Base-by-base conservation (phyloP, 2,113 vertebrate species). In the Camelus bactrianus region DNA sequence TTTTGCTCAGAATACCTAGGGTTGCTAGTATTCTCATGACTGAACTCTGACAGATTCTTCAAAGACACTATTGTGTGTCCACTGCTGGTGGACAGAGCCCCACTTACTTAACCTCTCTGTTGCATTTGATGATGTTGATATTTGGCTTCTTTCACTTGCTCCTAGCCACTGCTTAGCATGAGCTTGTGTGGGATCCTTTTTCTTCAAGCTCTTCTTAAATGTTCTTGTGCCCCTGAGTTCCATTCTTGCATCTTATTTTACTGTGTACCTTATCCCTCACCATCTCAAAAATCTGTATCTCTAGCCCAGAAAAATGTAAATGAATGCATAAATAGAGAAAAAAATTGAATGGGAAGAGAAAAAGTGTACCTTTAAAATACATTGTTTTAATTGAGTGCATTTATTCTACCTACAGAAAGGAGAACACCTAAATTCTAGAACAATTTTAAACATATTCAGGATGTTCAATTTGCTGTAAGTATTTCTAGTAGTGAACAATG, bases 301-400 rank as follows among this genome's bases (percentile, higher is more conserved):
- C 12, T 84, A 12, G 0, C 11, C 38, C 54, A 60, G 46, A 73
- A 50, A 92, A 20, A 17, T 15, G n/a, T 58, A 50, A 92, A 81
- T 89, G 77, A 70, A 84, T 77, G 26, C 52, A 46, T 84, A 89
- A 69, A 76, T 28, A 83, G 70, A 58, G 64, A 89, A 85, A 67
- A 56, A 38, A 76, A 28, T 16, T 38, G 16, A 86, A 89, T 84
- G 24, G 12, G 5, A 28, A 75, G 32, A 82, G 22, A 70, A 69
- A 69, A 38, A 28, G 6, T 69, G 11, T 35, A 58, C 35, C 22
- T 83, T 69, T 77, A 69, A 62, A 24, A 82, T 28, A 73, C 3
- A 32, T 64, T 75, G 24, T 56, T 65, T 60, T 95, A 92, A 67
- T 20, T 38, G 28, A 64, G 22, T 30, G 0, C 48, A 72, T 87